Evolutionary conservation across 2,888 invertebrate genomes (phyloP), one percentile per base, ranked within the genome.

Genomic region (Apamea crenata): DNA sequence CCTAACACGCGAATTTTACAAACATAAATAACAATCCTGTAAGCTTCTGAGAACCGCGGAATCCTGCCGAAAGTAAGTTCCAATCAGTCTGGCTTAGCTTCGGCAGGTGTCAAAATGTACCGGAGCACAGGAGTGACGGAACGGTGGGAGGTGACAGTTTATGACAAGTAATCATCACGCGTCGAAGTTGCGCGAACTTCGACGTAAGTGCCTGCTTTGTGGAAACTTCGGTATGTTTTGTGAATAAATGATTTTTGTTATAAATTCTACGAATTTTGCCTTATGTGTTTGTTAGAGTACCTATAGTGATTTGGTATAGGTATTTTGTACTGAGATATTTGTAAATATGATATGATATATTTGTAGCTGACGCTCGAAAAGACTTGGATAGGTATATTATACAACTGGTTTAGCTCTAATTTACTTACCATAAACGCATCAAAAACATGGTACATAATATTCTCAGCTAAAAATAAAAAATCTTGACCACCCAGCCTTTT

Each of bases 111-210:
- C 94, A 93, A 90, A 59, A 85, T 86, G 86, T 89, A 87, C 83
- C 71, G 77, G 79, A 40, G 80, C 44, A 36, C 78, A 14, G 32
- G n/a, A 61, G 73, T 81, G 80, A 75, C 67, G 82, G 84, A 84
- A 81, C 75, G 84, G 86, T 84, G 89, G 85, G 56, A 71, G 79
- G 72, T 81, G 75, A 93, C 93, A 91, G 91, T 90, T 91, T 90
- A 90, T 92, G 92, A 94, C 93, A 92, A 94, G 93, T 94, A 95
- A 95, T 96, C 95, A 95, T 93, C 92, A 90, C 91, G 70, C 93
- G 91, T 90, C 88, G 91, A 95, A 94, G 93, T 94, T 93, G 86
- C 88, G 88, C 86, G 86, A 94, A 94, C 88, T 93, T 93, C 88
- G 88, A 89, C 91, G 88, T 88, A 90, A 90, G 86, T 81, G 80